Base-by-base conservation (phyloP, 2,888 invertebrate species). In the Stenodera caucasica region DNA sequence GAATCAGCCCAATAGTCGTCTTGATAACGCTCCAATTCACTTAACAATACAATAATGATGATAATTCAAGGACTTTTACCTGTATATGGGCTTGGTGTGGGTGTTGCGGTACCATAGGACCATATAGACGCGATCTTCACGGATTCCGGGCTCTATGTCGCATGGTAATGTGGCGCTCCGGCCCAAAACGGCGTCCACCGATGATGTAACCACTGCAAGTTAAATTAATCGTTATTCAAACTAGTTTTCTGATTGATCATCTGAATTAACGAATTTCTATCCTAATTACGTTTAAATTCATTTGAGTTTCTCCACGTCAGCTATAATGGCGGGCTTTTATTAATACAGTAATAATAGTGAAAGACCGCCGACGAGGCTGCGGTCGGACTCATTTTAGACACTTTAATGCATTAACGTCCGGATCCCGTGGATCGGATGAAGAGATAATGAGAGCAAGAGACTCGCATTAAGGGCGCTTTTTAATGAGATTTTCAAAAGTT, bases 81-180 rank as follows among this genome's bases (percentile, higher is more conserved):
- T 94, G 85, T 94, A 95, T 75, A 95, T 89, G 68, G 95, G 94
- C 81, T 92, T 93, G 67, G 90, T 90, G 56, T 89, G 90, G 72
- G 89, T 90, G 78, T 93, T 93, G 68, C 92, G 85, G 81, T 93
- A 95, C 94, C 94, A 95, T 56, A 95, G 85, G 71, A 95, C 94
- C 92, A 94, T 93, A 81, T 94, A 93, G 63, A 94, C 92, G 66
- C 91, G 86, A 81, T 94, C 94, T 74, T 92, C 92, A 73, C 88
- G 86, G 58, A 88, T 86, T 45, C 66, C 64, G 57, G 94, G 92
- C 73, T 90, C 91, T 80, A 94, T 92, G 85, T 94, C 92, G 84
- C 94, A 95, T 35, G 94, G 94, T 74, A 95, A 82, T 55, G 90
- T 89, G 60, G 94, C 93, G 69, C 90, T 91, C 55, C 90, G 86